Percentiles rank a stretch among this genome's conserved stretches.
phyloP scores from a whole-genome alignment of 2,888 invertebrate species.

The Drosophila meridiana region DNA sequence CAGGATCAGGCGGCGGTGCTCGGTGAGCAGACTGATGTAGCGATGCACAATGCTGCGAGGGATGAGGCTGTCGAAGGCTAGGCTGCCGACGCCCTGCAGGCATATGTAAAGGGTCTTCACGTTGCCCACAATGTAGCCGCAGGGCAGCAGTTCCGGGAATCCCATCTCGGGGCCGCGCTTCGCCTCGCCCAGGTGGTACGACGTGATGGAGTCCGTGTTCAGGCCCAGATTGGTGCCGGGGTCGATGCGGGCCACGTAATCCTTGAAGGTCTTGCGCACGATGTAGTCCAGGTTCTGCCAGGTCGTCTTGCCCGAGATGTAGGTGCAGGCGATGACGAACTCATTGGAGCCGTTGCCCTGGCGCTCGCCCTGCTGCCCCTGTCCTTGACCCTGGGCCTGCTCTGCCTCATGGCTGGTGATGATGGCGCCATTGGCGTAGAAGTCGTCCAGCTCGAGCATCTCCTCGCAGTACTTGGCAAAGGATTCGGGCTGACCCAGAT shows the following conservation, averaged over 20 bases:
- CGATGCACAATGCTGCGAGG: slow-evolving; percentile 98
- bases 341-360: slow-evolving; percentile 88
- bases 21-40: slow-evolving; percentile 94
- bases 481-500: slow-evolving; percentile 93
- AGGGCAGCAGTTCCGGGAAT: slow-evolving; percentile 95
- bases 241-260: slow-evolving; percentile 96
- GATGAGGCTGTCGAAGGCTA: slow-evolving; percentile 98
- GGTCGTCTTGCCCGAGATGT: slow-evolving; percentile 95
- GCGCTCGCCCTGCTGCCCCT: slow-evolving; percentile 84
- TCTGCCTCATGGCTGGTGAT: slow-evolving; percentile 85
- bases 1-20: slow-evolving; percentile 96
- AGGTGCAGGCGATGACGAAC: slow-evolving; percentile 94
- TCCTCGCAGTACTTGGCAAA: slow-evolving; percentile 90
- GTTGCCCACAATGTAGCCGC: slow-evolving; percentile 96
- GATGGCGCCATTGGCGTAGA: slow-evolving; percentile 86
- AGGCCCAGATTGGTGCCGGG: slow-evolving; percentile 95
- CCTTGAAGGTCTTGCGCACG: slow-evolving; percentile 96
- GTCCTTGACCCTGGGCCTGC: slow-evolving; percentile 42
- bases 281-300: slow-evolving; percentile 98
- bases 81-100: slow-evolving; percentile 92
- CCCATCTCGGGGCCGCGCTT: slow-evolving; percentile 92
- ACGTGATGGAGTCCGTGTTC: slow-evolving; percentile 94
- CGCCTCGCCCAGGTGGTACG: slow-evolving; percentile 97
- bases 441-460: slow-evolving; percentile 88
- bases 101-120: slow-evolving; percentile 95